These are phyloP conservation scores for Engraulis encrasicolus DNA, from an alignment of 2,113 vertebrate species.

Conservation along the genomic window DNA sequence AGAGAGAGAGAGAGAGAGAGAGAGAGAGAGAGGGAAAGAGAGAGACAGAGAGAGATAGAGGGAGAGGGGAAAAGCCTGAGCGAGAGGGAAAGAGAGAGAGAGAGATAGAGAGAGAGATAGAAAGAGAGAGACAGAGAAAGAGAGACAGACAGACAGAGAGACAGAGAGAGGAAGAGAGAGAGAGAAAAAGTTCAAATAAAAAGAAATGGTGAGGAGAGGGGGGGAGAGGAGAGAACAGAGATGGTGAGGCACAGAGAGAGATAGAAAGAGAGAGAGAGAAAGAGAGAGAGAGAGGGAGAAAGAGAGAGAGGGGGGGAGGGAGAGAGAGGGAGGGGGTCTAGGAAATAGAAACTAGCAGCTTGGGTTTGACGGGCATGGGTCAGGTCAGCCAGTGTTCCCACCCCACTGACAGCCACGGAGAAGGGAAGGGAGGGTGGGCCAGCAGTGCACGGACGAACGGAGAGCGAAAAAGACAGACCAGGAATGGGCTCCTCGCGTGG, in stretches of 20 bases:
- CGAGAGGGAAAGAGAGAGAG: slow-evolving; percentile 57
- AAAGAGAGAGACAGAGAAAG: slow-evolving; percentile 36
- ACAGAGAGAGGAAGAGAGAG: not conserved
- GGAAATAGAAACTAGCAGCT: slow-evolving; percentile 32
- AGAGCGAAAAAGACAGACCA: not conserved
- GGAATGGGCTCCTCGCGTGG: slow-evolving; percentile 32
- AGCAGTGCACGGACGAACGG: slow-evolving; percentile 22
- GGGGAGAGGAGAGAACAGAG: not conserved
- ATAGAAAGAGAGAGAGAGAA: not conserved
- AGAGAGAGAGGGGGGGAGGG: slow-evolving; percentile 54
- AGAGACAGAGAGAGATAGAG: slow-evolving; percentile 36
- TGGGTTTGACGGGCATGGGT: slow-evolving; percentile 56
- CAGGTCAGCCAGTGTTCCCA: slow-evolving; percentile 49
- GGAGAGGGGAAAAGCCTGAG: no score
- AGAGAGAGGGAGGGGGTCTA: slow-evolving; percentile 35
- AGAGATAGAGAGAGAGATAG: not conserved
- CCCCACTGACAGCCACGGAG: slow-evolving; percentile 36
- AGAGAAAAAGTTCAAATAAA: no score
- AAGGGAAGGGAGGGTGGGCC: slow-evolving; percentile 26
- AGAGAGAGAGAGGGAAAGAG: slow-evolving; percentile 29
- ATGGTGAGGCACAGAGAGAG: not conserved
- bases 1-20: slow-evolving; percentile 55
- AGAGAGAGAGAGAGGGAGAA: slow-evolving; percentile 39
- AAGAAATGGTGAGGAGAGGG: not conserved
- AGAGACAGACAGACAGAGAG: not conserved